Conservation (phyloP, 2,888 invertebrate genomes). For the Synergus itoensis region DNA sequence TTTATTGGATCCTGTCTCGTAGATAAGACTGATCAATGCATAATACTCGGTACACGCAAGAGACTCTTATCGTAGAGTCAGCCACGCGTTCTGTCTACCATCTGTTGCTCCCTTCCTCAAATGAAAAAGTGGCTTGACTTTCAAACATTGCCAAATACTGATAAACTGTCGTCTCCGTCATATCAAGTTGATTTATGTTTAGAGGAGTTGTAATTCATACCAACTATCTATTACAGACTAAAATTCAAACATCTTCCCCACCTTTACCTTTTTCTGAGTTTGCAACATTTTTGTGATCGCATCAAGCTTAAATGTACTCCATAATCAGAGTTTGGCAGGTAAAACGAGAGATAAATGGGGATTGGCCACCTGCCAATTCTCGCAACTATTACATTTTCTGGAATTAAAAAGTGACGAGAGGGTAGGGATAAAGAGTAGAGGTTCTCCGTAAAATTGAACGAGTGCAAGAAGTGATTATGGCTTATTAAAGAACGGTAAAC, state of each 20-base stretch:
- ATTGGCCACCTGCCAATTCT: background rate
- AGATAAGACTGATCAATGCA: constrained; percentile 31
- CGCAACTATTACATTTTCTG: background rate
- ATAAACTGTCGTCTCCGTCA: background rate
- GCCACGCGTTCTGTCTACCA: constrained; percentile 67
- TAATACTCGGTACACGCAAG: constrained; percentile 34
- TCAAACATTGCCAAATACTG: constrained; percentile 7
- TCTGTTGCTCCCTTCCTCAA: constrained; percentile 65
- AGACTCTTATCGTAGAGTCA: constrained; percentile 55
- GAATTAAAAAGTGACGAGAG: background rate
- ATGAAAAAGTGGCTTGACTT: constrained; percentile 49
- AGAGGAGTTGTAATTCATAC: background rate
- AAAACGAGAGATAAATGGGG: background rate
- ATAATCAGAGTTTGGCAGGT: background rate
- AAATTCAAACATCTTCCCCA: background rate
- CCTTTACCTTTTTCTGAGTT: background rate
- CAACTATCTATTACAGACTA: background rate
- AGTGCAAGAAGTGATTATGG: constrained; percentile 15
- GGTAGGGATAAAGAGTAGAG: background rate
- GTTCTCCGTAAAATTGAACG: background rate
- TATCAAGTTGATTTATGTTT: background rate
- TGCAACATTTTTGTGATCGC: background rate
- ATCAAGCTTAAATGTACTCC: background rate
- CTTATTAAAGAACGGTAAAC: constrained; percentile 20
- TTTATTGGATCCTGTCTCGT: constrained; percentile 10